Evolutionary conservation across 2,888 invertebrate species (phyloP).

Genomic region (Leptogaster cylindrica): DNA sequence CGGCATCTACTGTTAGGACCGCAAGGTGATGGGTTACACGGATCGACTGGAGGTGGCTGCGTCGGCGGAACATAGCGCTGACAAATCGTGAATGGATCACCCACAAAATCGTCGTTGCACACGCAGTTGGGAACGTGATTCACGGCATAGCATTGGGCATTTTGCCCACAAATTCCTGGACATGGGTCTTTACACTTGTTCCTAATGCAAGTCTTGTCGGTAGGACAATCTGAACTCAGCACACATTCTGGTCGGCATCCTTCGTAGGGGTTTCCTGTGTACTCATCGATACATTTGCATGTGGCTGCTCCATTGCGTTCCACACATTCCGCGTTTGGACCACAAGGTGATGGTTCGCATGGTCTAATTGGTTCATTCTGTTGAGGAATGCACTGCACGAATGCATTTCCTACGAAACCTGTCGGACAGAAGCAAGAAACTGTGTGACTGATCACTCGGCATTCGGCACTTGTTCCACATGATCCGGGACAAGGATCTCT

Average conservation of each 20-base stretch:
- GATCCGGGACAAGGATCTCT: constrained; percentile 82
- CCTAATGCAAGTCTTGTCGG: constrained; percentile 80
- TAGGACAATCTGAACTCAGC: constrained; percentile 82
- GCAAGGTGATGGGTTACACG: constrained; percentile 80
- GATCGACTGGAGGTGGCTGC: constrained; percentile 57
- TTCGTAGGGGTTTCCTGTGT: constrained; percentile 85
- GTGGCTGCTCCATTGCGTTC: constrained; percentile 79
- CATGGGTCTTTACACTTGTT: constrained; percentile 88
- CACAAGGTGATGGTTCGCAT: constrained; percentile 87
- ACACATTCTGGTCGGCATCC: constrained; percentile 88
- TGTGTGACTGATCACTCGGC: constrained; percentile 78
- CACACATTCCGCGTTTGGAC: constrained; percentile 80
- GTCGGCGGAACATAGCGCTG: constrained; percentile 53
- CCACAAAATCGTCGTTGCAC: constrained; percentile 74
- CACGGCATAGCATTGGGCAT: constrained; percentile 82
- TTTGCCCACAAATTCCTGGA: constrained; percentile 81
- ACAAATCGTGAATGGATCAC: constrained; percentile 74
- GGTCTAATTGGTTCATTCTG: constrained; percentile 68
- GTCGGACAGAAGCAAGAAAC: constrained; percentile 80
- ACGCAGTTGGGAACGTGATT: constrained; percentile 88
- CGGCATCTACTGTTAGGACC: constrained; percentile 83
- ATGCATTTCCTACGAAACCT: constrained; percentile 82
- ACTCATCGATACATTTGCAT: constrained; percentile 80
- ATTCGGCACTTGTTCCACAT: constrained; percentile 81
- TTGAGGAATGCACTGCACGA: constrained; percentile 74